Evolutionary conservation across 2,888 invertebrate genomes (phyloP), one percentile per base, ranked within the genome.

Genomic region (Acanthosepion esculentum): DNA sequence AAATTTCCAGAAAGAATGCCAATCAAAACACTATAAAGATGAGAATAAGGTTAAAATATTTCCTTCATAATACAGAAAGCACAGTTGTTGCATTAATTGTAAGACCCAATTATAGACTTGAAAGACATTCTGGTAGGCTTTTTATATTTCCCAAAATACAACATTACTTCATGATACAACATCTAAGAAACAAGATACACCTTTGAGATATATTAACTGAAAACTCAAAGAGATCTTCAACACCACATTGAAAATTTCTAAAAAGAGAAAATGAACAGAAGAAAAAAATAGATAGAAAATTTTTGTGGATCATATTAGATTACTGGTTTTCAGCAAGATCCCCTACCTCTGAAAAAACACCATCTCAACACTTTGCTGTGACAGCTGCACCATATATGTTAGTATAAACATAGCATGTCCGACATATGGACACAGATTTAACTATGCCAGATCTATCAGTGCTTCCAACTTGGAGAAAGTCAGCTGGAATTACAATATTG

Each of bases 361-460:
- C 78, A n/a, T 78, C 78, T 78, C 78, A 78, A n/a, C 78, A n/a
- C 78, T 78, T 78, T 78, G 78, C 78, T 78, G 78, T 78, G 78
- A 78, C 78, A 78, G 78, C 78, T 78, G 78, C 33, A 78, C n/a
- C 78, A n/a, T 78, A 78, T 15, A 78, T n/a, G 78, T 78, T 78
- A 78, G 78, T 6, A 15, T 78, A 78, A 78, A 78, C 78, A 78
- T 12, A 33, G n/a, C 78, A 78, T n/a, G 78, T n/a, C 78, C 33
- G 15, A 78, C 78, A 78, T 78, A 78, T 78, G 78, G 78, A 78
- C 78, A 78, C 78, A 78, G 78, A n/a, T 78, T 78, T 33, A 78
- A n/a, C 78, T n/a, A 78, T 78, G n/a, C 12, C 33, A 78, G 78
- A 78, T 78, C 78, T 78, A 15, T 78, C 78, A n/a, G 78, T 78